Evolutionary conservation across 2,888 invertebrate genomes (phyloP).

Genomic region (Strigamia transsilvanica): DNA sequence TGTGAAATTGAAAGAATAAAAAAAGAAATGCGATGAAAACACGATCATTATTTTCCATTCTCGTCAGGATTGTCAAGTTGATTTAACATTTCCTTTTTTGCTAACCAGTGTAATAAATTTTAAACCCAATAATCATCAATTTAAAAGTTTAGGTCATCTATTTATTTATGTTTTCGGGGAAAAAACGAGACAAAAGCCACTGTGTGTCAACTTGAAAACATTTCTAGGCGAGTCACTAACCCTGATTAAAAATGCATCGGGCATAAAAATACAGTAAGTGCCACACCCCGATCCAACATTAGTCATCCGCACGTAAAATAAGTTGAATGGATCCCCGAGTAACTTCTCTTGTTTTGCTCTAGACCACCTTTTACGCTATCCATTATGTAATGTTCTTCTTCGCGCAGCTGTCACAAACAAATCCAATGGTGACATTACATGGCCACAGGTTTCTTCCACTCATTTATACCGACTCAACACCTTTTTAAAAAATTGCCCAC

Average conservation of each 20-base stretch:
- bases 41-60: constrained; percentile 19
- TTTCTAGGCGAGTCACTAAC: not conserved
- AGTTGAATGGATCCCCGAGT: constrained; percentile 24
- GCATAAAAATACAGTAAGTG: not conserved
- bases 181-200: not conserved
- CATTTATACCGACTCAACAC: not conserved
- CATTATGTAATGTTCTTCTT: constrained; percentile 16
- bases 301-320: constrained; percentile 15
- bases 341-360: constrained; percentile 33
- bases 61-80: constrained; percentile 10
- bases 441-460: constrained; percentile 14
- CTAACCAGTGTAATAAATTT: not conserved
- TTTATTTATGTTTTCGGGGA: not conserved
- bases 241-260: not conserved
- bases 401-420: not conserved
- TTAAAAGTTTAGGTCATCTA: not conserved
- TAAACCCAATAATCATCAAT: not conserved
- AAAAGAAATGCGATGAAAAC: not conserved
- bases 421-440: not conserved
- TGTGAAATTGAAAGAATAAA: not conserved
- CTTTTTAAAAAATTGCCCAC: not conserved
- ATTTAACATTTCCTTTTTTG: constrained; percentile 16
- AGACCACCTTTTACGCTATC: not conserved
- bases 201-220: constrained; percentile 10
- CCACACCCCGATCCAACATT: constrained; percentile 26